Evolutionary conservation across 64 coral and sea anemone genomes (phyloP).

Genomic region (Montipora capricornis): DNA sequence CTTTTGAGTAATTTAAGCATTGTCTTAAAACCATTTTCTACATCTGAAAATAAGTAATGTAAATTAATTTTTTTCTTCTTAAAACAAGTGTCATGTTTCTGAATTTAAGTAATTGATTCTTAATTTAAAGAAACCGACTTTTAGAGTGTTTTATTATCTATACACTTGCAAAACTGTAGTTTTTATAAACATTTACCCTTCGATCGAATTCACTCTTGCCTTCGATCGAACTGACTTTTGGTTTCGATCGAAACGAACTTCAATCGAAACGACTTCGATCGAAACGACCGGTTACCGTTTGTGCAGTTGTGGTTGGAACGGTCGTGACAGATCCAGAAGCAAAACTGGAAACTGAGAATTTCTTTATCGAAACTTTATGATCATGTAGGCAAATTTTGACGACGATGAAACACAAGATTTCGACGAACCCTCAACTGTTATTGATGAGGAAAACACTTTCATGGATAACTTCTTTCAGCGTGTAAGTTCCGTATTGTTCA

Average conservation of each 20-base stretch:
- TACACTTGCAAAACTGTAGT: too few relatives aligned
- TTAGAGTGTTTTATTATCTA: too few relatives aligned
- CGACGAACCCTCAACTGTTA: constrained; percentile 39
- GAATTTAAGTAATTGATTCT: too few relatives aligned
- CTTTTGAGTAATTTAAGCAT: too few relatives aligned
- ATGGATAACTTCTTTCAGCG: constrained; percentile 75
- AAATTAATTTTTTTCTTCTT: too few relatives aligned
- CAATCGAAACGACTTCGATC: not conserved
- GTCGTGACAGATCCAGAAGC: not conserved
- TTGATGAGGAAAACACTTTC: constrained; percentile 57
- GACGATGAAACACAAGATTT: constrained; percentile 62
- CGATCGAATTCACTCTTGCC: too few relatives aligned
- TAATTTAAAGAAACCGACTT: too few relatives aligned
- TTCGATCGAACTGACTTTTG: not conserved
- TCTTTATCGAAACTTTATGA: constrained; percentile 10
- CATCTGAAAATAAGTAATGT: too few relatives aligned
- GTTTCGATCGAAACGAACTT: not conserved
- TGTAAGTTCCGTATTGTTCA: constrained; percentile 43
- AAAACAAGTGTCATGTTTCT: too few relatives aligned
- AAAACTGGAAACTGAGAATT: not conserved
- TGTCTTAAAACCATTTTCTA: too few relatives aligned
- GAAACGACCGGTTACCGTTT: constrained; percentile 59
- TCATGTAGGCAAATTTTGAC: constrained; percentile 47
- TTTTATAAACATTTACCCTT: too few relatives aligned
- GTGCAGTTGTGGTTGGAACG: constrained; percentile 3